Base-by-base conservation (phyloP, 2,797 vertebrate species). In the Parotocinclus haroldoi region DNA sequence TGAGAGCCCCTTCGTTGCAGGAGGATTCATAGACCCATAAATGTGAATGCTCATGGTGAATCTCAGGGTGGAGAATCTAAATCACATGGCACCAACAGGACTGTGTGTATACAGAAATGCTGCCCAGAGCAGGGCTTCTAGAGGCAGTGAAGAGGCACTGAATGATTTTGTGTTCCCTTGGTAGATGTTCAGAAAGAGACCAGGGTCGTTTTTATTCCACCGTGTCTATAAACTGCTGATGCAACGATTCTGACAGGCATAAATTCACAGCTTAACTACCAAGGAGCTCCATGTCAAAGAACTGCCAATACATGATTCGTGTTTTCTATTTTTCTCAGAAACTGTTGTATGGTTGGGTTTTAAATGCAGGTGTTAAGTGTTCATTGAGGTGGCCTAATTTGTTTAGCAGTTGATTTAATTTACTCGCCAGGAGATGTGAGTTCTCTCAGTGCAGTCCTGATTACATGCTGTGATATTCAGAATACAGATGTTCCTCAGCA, bases 1-100 rank as follows among this genome's bases (percentile, higher is more conserved):
- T 11, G n/a, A 12, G 1, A 19, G 0, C n/a, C 19, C 37, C 27
- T 51, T 53, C 36, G 40, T 52, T 42, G 10, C 16, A 10, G 63
- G 45, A 48, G 37, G 57, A 68, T 77, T 68, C 61, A 73, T 60
- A 5, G 55, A 60, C 27, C 14, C 40, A 39, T 67, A 58, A 68
- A 42, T 48, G 55, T n/a, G 46, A 42, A 54, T 37, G 37, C 68
- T 71, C 51, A 64, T 53, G 55, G 49, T 70, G 40, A 42, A 42
- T 42, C 10, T 42, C 8, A 11, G 1, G 40, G 27, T 27, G 27
- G 27, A 42, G 8, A 42, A 9, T 9, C 40, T 42, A 11, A 42
- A 11, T 55, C 19, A 40, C 6, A 40, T 45, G 9, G 11, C 18
- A 11, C 18, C 11, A 12, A 1, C 7, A 54, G 67, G 17, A n/a